Base-by-base conservation (phyloP, 2,888 invertebrate genomes). In the Nebria salina region DNA sequence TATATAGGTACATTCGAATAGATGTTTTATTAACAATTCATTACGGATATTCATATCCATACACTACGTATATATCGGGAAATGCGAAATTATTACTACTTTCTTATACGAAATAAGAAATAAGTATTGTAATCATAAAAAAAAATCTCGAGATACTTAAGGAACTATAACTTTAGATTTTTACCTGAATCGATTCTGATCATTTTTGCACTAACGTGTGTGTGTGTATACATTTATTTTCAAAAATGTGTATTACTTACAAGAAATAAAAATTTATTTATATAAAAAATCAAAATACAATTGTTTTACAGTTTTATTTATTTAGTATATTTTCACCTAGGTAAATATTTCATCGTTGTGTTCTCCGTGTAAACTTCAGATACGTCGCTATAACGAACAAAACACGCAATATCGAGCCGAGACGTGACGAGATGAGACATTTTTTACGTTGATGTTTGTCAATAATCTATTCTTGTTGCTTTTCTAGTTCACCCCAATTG, bases 291-390 rank as follows among this genome's bases (percentile, higher is more conserved):
- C 34, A 34, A 34, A 34, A 5, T 34, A 34, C 34, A 34, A 34
- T 34, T 5, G 34, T 34, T 34, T 34, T 34, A 1, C 5, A 66
- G 9, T 20, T 13, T 13, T n/a, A 25, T 66, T 20, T 15, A 65
- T 65, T 65, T 65, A 6, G 65, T 66, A 25, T 66, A 66, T 25
- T 13, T 66, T 66, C 66, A 3, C n/a, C 25, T 25, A 11, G 13
- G 25, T 26, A 70, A 70, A 70, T 70, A 70, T 70, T 15, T 20
- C 15, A 20, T 70, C 70, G 9, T 20, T 25, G 25, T 70, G 70
- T 70, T 26, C 15, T 26, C 25, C n/a, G 34, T 25, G 70, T 70
- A 70, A 34, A 34, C 34, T 70, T 70, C 25, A 26, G 70, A 70
- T 70, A 25, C 70, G 20, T 20, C 13, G 70, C 11, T 54, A 54